phyloP scores from a whole-genome alignment of 2,113 vertebrate genomes.

The Muntiacus muntjak region DNA sequence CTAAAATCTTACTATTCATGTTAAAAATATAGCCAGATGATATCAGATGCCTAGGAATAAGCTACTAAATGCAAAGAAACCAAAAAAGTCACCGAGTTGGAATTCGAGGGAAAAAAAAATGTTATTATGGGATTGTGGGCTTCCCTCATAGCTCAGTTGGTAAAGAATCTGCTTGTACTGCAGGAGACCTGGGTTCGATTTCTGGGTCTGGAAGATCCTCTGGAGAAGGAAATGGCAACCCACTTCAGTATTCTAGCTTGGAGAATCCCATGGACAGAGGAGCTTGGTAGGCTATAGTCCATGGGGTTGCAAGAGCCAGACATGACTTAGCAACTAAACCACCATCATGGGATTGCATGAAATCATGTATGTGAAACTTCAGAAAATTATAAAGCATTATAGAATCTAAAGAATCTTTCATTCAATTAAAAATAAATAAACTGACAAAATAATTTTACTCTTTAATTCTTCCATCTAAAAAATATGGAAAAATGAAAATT shows the following conservation, averaged over 20 bases:
- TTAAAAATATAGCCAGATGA: neutral
- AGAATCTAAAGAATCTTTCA: neutral
- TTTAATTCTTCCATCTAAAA: neutral
- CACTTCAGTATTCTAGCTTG: neutral
- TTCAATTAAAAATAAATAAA: neutral
- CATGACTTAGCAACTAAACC: neutral
- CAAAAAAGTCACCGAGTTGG: neutral
- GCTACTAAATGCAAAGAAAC: neutral
- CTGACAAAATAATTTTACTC: neutral
- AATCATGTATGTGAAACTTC: neutral
- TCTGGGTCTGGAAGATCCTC: neutral
- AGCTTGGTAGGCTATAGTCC: neutral
- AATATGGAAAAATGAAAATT: neutral
- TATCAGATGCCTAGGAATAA: neutral
- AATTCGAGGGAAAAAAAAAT: neutral
- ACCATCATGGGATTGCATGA: neutral
- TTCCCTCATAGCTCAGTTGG: neutral
- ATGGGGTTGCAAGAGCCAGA: neutral
- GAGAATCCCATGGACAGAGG: neutral
- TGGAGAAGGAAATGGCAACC: neutral
- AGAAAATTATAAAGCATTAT: neutral
- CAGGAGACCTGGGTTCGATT: neutral
- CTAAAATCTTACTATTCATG: neutral
- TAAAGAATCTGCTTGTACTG: neutral
- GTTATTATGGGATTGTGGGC: neutral